Base-by-base conservation (phyloP, 2,888 invertebrate genomes). In the Phyllotreta striolata region DNA sequence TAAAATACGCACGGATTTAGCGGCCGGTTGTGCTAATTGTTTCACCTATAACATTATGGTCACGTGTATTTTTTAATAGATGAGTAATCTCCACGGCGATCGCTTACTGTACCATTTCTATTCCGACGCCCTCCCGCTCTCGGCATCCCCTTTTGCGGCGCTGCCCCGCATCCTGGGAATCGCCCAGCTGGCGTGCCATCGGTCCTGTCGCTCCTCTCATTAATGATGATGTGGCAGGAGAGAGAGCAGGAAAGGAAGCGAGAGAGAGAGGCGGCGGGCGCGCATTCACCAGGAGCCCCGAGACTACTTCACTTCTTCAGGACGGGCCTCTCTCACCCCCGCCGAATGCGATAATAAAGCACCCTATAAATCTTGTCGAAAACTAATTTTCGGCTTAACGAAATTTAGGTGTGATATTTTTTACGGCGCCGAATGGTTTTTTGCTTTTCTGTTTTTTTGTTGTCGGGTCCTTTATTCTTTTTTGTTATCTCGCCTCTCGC, bases 161-260 rank as follows among this genome's bases (percentile, higher is more conserved):
- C 43, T 63, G 70, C 70, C 73, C 73, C 71, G 68, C 67, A 74
- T 73, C 73, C 72, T 77, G 77, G 67, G 76, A 78, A 76, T 72
- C 56, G 52, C 24, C 66, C 78, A 77, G 76, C 77, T 77, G 77
- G 66, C 72, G 24, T 24, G 73, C 72, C 77, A 77, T 76, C 77
- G 73, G 72, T 75, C 76, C 86, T 85, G 85, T 51, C 51, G 51
- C 51, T 51, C 37, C 59, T 59, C 88, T 88, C 88, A 88, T 88
- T 89, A 89, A 89, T 89, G 89, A 89, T 89, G 88, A 88, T 88
- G 88, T 88, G 88, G 78, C 75, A 24, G 24, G 24, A 24, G 24
- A 24, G 24, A 24, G 24, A 24, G 24, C 24, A 24, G 24, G 24
- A 24, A 24, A 24, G 24, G 24, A 24, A 4, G 24, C 24, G 24